phyloP scores from a whole-genome alignment of 2,113 vertebrate species.

The Calypte anna region DNA sequence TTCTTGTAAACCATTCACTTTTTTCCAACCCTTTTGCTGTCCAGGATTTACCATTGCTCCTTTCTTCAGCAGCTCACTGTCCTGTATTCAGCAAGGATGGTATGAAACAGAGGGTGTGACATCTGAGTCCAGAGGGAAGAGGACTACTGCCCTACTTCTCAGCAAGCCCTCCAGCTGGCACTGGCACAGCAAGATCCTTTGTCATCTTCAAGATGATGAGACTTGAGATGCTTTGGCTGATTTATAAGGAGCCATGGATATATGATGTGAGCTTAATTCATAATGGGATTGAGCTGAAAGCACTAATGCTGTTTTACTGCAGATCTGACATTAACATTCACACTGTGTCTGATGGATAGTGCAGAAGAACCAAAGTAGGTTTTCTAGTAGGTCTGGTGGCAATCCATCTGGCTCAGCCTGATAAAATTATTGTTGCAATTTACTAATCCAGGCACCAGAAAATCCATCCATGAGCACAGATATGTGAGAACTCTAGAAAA shows the following conservation, averaged over 20 bases:
- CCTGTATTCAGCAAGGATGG: background rate
- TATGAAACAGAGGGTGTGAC: background rate
- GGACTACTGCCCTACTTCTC: background rate
- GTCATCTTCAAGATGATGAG: constrained; percentile 1
- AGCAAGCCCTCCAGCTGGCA: background rate
- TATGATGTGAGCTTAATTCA: constrained; percentile 48
- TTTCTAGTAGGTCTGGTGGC: constrained; percentile 8
- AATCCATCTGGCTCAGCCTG: constrained; percentile 18
- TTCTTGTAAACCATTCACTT: background rate
- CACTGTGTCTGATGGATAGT: background rate
- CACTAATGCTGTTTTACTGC: constrained; percentile 45
- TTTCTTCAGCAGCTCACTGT: background rate
- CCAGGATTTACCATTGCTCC: background rate
- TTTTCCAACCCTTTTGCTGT: background rate
- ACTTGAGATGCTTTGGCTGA: background rate
- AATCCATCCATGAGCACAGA: background rate
- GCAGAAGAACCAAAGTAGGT: background rate
- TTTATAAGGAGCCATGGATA: constrained; percentile 25
- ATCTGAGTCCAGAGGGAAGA: background rate
- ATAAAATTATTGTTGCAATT: background rate
- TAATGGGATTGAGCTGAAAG: constrained; percentile 37
- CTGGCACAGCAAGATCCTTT: background rate
- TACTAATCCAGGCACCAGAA: background rate
- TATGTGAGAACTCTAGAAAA: background rate
- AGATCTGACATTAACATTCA: constrained; percentile 44